Evolutionary conservation across 92 coral and sea anemone species (phyloP).

Genomic region (Phymanthus crucifer): DNA sequence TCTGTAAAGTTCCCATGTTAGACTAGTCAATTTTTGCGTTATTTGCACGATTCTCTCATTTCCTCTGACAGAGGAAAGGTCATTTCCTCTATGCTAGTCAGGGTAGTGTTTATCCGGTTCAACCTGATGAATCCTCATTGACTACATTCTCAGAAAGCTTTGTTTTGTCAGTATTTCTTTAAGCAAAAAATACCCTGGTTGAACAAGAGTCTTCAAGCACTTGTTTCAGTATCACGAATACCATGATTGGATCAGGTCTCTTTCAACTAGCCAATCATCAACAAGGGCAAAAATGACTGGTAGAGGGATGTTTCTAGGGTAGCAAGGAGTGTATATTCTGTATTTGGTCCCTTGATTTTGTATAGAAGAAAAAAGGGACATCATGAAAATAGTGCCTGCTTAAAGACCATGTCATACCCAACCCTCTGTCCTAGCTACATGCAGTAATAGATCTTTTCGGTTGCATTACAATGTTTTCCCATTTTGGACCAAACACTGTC

Average conservation of each 20-base stretch:
- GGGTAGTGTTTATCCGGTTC: neutral
- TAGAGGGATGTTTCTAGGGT: neutral
- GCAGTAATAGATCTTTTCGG: no score
- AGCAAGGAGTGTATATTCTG: neutral
- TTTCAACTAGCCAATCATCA: neutral
- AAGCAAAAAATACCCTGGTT: conserved; percentile 5
- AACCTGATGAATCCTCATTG: neutral
- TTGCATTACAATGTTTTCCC: neutral
- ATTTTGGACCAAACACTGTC: no score
- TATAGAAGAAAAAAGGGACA: neutral
- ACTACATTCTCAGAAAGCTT: neutral
- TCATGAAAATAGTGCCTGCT: neutral
- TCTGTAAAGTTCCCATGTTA: neutral
- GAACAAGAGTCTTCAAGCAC: conserved; percentile 9
- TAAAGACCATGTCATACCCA: neutral
- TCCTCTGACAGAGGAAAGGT: neutral
- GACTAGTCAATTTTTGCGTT: neutral
- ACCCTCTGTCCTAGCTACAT: neutral
- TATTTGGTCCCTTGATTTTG: neutral
- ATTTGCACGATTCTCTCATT: neutral
- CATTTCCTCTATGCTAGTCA: neutral
- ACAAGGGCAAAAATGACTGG: neutral
- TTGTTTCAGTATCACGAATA: neutral
- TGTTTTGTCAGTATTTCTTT: neutral
- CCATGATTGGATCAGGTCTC: neutral